Evolutionary conservation across 92 coral and sea anemone genomes (phyloP).

Genomic region (Siderastrea radians): DNA sequence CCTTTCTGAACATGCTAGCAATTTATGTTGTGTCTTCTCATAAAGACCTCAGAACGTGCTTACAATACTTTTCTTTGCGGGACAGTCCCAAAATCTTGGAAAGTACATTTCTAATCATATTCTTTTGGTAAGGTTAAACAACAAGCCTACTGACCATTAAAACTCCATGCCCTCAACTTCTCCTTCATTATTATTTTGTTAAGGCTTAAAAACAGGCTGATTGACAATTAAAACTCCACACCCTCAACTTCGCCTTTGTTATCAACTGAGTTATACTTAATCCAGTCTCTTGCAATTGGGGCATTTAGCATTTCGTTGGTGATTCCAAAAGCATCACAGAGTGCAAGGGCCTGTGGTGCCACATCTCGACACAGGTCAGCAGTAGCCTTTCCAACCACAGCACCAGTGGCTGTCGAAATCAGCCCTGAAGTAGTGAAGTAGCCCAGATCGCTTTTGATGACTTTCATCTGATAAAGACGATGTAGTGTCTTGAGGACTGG

Average conservation of each 20-base stretch:
- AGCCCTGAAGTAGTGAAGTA: constrained; percentile 74
- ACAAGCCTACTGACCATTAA: no score
- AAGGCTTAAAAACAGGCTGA: neutral
- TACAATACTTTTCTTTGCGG: no score
- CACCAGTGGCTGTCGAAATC: constrained; percentile 72
- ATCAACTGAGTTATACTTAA: constrained; percentile 82
- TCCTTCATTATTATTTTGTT: no score
- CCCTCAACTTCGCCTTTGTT: constrained; percentile 80
- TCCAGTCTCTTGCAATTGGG: constrained; percentile 93
- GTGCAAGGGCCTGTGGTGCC: constrained; percentile 87
- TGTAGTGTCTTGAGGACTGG: constrained; percentile 74
- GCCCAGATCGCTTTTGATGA: constrained; percentile 78
- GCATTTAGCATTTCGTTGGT: constrained; percentile 83
- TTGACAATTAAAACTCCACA: constrained; percentile 34
- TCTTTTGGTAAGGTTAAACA: no score
- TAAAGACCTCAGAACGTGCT: no score
- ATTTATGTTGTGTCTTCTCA: no score
- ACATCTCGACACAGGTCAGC: constrained; percentile 84
- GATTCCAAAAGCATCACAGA: constrained; percentile 87
- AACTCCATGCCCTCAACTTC: no score
- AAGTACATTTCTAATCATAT: no score
- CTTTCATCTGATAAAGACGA: constrained; percentile 74
- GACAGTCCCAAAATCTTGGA: no score
- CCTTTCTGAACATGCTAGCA: no score
- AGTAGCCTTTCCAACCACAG: constrained; percentile 73